Conservation (phyloP, 2,888 invertebrate species). For the Drosophila histrio region DNA sequence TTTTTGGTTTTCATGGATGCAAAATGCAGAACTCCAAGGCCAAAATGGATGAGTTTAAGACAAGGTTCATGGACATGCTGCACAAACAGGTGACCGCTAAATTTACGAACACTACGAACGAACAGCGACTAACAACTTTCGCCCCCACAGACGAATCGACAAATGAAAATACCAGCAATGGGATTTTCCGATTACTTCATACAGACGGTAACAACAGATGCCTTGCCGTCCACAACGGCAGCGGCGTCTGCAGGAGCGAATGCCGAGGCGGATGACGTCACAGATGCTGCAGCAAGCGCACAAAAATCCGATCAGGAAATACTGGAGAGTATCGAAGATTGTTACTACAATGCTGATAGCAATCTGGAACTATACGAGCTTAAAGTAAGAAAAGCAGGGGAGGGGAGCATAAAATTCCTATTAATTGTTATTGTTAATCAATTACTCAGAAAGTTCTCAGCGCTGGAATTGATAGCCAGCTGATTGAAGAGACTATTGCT, state of each 20-base stretch:
- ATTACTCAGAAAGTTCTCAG: constrained; percentile 79
- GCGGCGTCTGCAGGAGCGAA: constrained; percentile 11
- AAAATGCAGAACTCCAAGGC: constrained; percentile 77
- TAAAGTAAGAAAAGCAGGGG: constrained; percentile 63
- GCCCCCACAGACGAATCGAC: constrained; percentile 75
- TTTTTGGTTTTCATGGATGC: constrained; percentile 63
- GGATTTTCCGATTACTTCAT: constrained; percentile 84
- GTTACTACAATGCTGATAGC: constrained; percentile 81
- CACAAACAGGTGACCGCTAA: constrained; percentile 81
- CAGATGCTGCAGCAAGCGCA: constrained; percentile 43
- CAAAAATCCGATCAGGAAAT: constrained; percentile 84
- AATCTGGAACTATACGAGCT: constrained; percentile 82
- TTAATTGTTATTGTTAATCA: background rate
- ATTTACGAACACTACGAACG: background rate
- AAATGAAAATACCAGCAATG: constrained; percentile 84
- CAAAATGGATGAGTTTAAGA: constrained; percentile 84
- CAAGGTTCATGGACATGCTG: constrained; percentile 83
- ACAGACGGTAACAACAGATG: constrained; percentile 81
- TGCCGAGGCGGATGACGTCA: constrained; percentile 56
- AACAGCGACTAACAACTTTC: background rate
- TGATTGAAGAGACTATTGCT: constrained; percentile 81
- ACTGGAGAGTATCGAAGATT: constrained; percentile 82
- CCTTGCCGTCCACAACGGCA: constrained; percentile 46
- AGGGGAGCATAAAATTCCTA: background rate
- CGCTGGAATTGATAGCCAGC: constrained; percentile 79